Evolutionary conservation across 2,888 invertebrate species (phyloP).

Genomic region (Callyntrura sp.): DNA sequence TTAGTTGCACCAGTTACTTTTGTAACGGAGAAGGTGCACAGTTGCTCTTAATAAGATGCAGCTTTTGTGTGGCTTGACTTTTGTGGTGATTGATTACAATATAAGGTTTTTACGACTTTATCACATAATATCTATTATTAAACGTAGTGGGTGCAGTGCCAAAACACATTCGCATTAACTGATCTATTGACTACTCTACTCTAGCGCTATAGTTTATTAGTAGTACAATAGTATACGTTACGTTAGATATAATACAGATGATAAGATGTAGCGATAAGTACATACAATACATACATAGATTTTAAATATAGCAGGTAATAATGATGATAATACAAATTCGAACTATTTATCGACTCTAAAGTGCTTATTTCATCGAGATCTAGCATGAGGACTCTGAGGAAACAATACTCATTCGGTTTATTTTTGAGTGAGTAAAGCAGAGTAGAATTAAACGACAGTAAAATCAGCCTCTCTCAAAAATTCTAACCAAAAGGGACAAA

Average conservation of each 20-base stretch:
- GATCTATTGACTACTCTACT: too few relatives aligned
- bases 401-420: conserved; percentile 67
- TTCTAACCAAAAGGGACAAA: neutral
- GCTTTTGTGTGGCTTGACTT: too few relatives aligned
- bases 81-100: too few relatives aligned
- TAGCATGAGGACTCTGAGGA: conserved; percentile 65
- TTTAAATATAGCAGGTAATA: neutral
- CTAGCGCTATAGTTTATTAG: too few relatives aligned
- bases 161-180: too few relatives aligned
- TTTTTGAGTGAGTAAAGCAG: conserved; percentile 36
- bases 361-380: conserved; percentile 68
- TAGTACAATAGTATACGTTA: neutral
- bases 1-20: too few relatives aligned
- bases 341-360: neutral
- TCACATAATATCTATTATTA: neutral
- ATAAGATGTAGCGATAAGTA: conserved; percentile 19
- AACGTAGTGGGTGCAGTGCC: neutral
- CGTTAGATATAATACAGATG: conserved; percentile 17
- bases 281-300: conserved; percentile 27
- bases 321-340: conserved; percentile 16
- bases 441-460: conserved; percentile 30
- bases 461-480: conserved; percentile 65
- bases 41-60: too few relatives aligned
- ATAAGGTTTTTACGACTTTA: neutral
- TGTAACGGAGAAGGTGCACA: too few relatives aligned